Evolutionary conservation across 2,113 vertebrate species (phyloP).

Genomic region (Prochilodus magdalenae): DNA sequence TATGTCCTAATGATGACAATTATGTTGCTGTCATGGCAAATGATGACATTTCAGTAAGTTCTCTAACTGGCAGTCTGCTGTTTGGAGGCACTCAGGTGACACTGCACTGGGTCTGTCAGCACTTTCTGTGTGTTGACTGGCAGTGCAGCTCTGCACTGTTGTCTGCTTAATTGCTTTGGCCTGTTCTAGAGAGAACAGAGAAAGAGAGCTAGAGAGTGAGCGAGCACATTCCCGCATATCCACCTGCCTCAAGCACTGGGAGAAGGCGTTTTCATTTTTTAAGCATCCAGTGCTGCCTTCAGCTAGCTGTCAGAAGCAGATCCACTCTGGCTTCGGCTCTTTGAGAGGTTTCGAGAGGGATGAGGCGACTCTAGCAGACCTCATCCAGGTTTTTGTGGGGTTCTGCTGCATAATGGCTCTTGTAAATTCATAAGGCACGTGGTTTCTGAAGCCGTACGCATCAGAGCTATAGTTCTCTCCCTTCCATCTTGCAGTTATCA

Average conservation of each 20-base stretch:
- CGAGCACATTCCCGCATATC: background rate
- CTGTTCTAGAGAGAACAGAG: background rate
- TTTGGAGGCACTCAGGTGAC: constrained; percentile 28
- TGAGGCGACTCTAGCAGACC: background rate
- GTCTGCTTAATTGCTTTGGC: constrained; percentile 38
- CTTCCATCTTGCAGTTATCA: background rate
- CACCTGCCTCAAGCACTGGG: background rate
- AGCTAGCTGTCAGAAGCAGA: background rate
- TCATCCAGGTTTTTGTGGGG: background rate
- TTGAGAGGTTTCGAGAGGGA: background rate
- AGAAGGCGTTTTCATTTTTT: constrained; percentile 2
- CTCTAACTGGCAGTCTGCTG: background rate
- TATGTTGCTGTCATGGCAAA: background rate
- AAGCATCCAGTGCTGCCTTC: background rate
- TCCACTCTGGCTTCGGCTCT: background rate
- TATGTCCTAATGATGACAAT: background rate
- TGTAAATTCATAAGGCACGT: background rate
- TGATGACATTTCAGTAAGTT: constrained; percentile 3
- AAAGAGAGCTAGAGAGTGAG: background rate
- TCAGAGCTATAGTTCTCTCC: background rate
- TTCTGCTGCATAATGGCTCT: background rate
- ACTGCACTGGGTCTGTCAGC: constrained; percentile 14
- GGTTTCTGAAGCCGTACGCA: constrained; percentile 3
- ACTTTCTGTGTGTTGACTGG: constrained; percentile 26
- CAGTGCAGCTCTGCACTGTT: constrained; percentile 17